Percentiles rank a stretch among this genome's conserved stretches.
Conservation (phyloP, 2,797 vertebrate species). For the Meda fulgida region DNA sequence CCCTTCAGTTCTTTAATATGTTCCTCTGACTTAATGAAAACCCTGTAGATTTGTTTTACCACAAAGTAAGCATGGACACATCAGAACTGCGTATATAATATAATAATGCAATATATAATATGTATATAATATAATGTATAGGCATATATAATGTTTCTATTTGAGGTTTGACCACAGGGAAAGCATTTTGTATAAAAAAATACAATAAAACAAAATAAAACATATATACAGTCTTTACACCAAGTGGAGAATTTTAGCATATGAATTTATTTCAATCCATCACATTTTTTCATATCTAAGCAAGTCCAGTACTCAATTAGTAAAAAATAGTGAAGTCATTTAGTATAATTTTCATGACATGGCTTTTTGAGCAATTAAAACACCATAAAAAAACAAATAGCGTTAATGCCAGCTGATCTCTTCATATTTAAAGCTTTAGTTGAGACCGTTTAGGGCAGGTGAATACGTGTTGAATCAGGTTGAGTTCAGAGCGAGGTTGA, state of each 20-base stretch:
- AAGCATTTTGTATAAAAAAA: neutral
- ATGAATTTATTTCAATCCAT: neutral
- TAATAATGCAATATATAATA: neutral
- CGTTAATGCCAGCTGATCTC: neutral
- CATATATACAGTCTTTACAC: too few relatives aligned
- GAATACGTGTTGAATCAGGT: conserved; percentile 28
- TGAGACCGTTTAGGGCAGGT: neutral
- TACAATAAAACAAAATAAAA: too few relatives aligned
- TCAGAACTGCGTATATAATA: neutral
- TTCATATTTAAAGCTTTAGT: neutral
- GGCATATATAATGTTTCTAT: neutral
- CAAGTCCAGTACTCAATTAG: neutral
- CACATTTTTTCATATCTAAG: neutral
- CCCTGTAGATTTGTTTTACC: neutral
- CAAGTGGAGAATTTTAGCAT: neutral
- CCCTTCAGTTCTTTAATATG: neutral
- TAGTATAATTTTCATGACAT: neutral
- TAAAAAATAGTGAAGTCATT: neutral
- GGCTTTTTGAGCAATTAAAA: neutral
- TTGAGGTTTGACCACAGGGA: neutral
- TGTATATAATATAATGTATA: neutral
- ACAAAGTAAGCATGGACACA: neutral
- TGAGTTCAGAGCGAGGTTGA: conserved; percentile 28
- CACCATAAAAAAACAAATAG: neutral
- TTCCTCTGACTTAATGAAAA: neutral